These are phyloP conservation scores for Rotaria macrura DNA, from an alignment of 2,888 invertebrate genomes.

Conservation along the genomic window DNA sequence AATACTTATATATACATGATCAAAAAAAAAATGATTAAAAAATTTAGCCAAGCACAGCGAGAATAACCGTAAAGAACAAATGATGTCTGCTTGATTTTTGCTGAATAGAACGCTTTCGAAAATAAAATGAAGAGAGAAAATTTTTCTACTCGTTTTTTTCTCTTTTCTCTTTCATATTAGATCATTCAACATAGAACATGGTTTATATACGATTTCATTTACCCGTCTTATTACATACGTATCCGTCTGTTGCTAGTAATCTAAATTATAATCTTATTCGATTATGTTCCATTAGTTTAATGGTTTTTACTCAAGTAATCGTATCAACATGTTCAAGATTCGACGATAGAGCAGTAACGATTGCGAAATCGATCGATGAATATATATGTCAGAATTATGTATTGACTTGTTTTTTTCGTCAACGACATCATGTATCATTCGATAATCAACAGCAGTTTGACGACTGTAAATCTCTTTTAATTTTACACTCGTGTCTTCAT, in stretches of 20 bases:
- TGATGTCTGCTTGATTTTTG: too few species aligned
- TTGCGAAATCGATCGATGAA: not conserved
- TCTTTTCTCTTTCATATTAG: not conserved
- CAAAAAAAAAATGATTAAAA: not conserved
- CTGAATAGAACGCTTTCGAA: too few species aligned
- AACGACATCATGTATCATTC: not conserved
- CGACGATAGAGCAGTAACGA: not conserved
- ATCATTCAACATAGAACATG: not conserved
- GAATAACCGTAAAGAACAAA: not conserved
- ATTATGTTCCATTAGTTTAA: not conserved
- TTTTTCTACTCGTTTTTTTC: not conserved
- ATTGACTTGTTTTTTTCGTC: not conserved
- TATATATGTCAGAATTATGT: not conserved
- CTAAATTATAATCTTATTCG: not conserved
- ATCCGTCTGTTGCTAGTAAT: not conserved
- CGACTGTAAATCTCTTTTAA: not conserved
- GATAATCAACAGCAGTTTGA: not conserved
- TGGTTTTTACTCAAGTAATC: not conserved
- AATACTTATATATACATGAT: not conserved
- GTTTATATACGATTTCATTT: not conserved
- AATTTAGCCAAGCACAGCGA: not conserved
- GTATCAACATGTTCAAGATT: not conserved
- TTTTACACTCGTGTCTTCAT: not conserved
- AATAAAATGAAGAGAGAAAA: not conserved
- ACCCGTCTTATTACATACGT: not conserved